Evolutionary conservation across 2,113 vertebrate genomes (phyloP).

Genomic region (Vombatus ursinus): DNA sequence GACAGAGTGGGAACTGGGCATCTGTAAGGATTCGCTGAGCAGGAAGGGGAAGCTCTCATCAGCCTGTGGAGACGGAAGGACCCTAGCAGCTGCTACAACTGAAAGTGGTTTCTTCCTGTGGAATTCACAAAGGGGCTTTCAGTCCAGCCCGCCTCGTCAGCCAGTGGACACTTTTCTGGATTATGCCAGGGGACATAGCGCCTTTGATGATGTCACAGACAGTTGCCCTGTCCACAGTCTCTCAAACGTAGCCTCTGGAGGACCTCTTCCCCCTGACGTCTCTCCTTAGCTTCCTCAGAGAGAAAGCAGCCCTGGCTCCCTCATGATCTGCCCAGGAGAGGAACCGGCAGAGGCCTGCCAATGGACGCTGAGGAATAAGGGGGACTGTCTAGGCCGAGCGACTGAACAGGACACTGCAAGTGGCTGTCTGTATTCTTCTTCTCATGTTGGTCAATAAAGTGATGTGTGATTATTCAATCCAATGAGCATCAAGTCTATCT

Average conservation of each 20-base stretch:
- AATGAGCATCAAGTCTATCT: no score
- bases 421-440: no score
- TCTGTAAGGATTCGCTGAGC: no score
- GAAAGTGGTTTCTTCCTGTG: constrained; percentile 71
- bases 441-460: no score
- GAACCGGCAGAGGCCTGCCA: not conserved
- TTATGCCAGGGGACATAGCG: constrained; percentile 69
- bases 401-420: no score
- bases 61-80: constrained; percentile 77
- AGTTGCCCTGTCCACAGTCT: constrained; percentile 74
- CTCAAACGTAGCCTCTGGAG: constrained; percentile 59
- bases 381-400: no score
- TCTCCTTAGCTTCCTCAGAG: constrained; percentile 76
- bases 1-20: constrained; percentile 76
- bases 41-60: no score
- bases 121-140: constrained; percentile 68
- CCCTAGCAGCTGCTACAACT: constrained; percentile 65
- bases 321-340: constrained; percentile 64
- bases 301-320: constrained; percentile 67
- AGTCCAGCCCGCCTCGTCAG: constrained; percentile 57
- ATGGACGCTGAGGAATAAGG: no score
- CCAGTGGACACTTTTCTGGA: constrained; percentile 72
- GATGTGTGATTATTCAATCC: no score
- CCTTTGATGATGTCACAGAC: constrained; percentile 43
- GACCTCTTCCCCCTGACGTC: constrained; percentile 68